phyloP scores from a whole-genome alignment of 2,113 vertebrate species.

The Columbina picui region DNA sequence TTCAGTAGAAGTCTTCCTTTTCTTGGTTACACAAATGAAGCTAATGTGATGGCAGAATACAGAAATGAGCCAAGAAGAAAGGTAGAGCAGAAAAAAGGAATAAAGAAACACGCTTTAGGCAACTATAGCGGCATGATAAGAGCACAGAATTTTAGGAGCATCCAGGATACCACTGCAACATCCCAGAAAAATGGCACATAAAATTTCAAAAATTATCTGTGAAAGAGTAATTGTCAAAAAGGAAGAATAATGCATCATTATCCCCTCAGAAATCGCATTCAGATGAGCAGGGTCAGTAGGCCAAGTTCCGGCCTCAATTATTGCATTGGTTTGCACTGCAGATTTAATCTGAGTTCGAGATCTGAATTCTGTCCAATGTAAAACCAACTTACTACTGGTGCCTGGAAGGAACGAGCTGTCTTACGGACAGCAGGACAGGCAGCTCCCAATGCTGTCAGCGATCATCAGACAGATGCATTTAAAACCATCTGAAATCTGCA shows the following conservation, averaged over 20 bases:
- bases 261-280: conserved; percentile 30
- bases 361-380: neutral
- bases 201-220: conserved; percentile 42
- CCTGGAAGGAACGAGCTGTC: neutral
- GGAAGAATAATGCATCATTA: conserved; percentile 30
- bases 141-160: conserved; percentile 26
- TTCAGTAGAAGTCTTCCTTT: conserved; percentile 39
- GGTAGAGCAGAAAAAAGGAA: conserved; percentile 17
- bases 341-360: neutral
- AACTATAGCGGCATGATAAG: conserved; percentile 24
- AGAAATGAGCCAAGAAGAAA: conserved; percentile 23
- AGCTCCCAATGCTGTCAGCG: neutral
- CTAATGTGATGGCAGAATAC: conserved; percentile 22
- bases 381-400: neutral
- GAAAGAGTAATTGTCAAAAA: conserved; percentile 50
- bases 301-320: conserved; percentile 28
- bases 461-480: neutral
- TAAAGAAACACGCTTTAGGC: conserved; percentile 30
- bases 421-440: neutral
- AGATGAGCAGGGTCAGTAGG: conserved; percentile 37
- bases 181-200: conserved; percentile 13
- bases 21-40: conserved; percentile 47
- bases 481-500: neutral
- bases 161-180: conserved; percentile 41
- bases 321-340: neutral